Evolutionary conservation across 2,113 vertebrate genomes (phyloP).

Genomic region (Gadus macrocephalus): DNA sequence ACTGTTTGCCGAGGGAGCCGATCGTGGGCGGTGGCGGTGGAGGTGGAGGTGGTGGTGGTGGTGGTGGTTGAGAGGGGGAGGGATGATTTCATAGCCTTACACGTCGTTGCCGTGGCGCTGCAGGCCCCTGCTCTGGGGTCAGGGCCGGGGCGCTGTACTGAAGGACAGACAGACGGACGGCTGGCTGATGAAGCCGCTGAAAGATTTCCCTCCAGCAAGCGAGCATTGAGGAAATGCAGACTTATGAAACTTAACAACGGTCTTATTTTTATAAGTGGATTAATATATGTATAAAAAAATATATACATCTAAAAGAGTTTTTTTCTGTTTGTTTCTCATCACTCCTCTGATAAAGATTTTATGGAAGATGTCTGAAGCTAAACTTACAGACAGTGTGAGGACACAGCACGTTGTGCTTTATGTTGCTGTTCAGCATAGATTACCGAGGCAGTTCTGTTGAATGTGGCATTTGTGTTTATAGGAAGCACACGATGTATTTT

Average conservation of each 20-base stretch:
- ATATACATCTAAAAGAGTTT: conserved; percentile 42
- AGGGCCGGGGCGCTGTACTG: conserved; percentile 56
- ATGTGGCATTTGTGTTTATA: conserved; percentile 76
- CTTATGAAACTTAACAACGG: conserved; percentile 79
- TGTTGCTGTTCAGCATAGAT: conserved; percentile 89
- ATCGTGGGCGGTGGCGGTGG: conserved; percentile 14
- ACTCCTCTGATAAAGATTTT: conserved; percentile 50
- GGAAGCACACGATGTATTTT: conserved; percentile 63
- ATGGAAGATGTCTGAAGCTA: conserved; percentile 33
- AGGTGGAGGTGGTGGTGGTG: background rate
- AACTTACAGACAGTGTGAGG: conserved; percentile 34
- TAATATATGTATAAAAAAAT: conserved; percentile 71
- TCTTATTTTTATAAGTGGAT: conserved; percentile 74
- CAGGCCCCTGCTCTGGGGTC: conserved; percentile 38
- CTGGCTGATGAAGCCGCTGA: conserved; percentile 30
- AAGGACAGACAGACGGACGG: conserved; percentile 37
- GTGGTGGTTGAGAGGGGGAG: background rate
- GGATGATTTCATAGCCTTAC: background rate
- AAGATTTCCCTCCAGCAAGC: conserved; percentile 41
- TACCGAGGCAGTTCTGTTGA: conserved; percentile 84
- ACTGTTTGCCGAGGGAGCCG: conserved; percentile 41
- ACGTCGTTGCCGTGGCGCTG: conserved; percentile 51
- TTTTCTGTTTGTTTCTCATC: conserved; percentile 41
- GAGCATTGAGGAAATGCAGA: conserved; percentile 66
- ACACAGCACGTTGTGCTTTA: conserved; percentile 53